These are phyloP conservation scores for Sminthopsis crassicaudata DNA, from an alignment of 2,113 vertebrate genomes.

Conservation along the genomic window DNA sequence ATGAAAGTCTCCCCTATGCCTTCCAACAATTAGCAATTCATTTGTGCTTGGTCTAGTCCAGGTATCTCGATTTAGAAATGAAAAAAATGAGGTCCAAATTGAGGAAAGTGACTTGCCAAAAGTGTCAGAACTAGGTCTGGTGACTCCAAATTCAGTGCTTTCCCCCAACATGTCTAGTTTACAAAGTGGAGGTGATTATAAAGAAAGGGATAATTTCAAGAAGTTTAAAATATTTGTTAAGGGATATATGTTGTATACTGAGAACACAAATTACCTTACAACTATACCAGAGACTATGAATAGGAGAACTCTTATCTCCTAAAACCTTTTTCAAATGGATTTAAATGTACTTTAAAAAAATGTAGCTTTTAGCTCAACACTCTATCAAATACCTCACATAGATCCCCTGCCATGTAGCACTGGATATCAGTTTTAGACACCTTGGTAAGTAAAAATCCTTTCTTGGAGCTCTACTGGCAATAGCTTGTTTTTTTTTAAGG, in stretches of 20 bases:
- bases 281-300: neutral
- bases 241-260: neutral
- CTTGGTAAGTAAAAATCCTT: neutral
- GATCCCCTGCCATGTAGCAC: neutral
- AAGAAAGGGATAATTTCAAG: neutral
- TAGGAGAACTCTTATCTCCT: neutral
- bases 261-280: neutral
- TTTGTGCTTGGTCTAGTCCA: neutral
- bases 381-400: neutral
- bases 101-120: neutral
- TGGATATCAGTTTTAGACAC: neutral
- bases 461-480: neutral
- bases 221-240: neutral
- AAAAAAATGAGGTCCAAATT: neutral
- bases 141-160: neutral
- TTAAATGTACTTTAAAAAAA: neutral
- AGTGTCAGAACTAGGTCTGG: neutral
- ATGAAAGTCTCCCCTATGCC: neutral
- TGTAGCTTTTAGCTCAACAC: neutral
- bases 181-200: neutral
- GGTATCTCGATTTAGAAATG: neutral
- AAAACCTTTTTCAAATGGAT: neutral
- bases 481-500: neutral
- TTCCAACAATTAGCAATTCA: neutral
- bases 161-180: neutral